Base-by-base conservation (phyloP, 2,797 vertebrate species). In the Cossypha dichroa region DNA sequence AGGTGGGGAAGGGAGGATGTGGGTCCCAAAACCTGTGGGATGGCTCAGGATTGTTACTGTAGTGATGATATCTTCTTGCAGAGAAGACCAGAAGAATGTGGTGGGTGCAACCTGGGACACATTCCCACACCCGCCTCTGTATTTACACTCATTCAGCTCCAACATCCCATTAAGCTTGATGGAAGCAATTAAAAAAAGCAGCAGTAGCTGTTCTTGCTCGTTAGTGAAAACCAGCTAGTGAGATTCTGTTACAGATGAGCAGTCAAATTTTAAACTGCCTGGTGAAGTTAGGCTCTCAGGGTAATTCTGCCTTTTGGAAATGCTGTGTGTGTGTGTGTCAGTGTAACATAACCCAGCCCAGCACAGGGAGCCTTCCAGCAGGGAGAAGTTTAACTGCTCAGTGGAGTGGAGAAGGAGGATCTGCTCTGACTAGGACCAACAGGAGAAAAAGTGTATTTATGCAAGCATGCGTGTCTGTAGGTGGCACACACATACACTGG, bases 201-300 rank as follows among this genome's bases (percentile, higher is more conserved):
- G 81, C 76, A 83, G n/a, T 94, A 83, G 93, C 85, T 96, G 75
- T 60, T 93, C 90, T 91, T 93, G 88, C 58, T 94, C 76, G 74
- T 88, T 92, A 90, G 79, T 84, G 93, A 85, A 94, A 93, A 91
- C 49, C 85, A 93, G 69, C 67, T 90, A 92, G 73, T 0, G 13
- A 88, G 88, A 94, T 94, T 80, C 49, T 95, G 38, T 83, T 94
- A 78, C 58, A 94, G 91, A 90, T 69, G 86, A 84, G 86, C 82
- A 81, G 87, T 93, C 79, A 85, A 70, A 84, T 94, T 91, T 95
- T 64, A 88, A 95, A 68, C 75, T 87, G 80, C 59, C 52, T 80
- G 64, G 31, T 88, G 52, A 82, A 87, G 63, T 84, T 60, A 56
- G 52, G 38, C 63, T 92, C 84, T 85, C 56, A 62, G 79, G 64